Base-by-base conservation (phyloP, 2,797 vertebrate species). In the Phylloscopus collybita region DNA sequence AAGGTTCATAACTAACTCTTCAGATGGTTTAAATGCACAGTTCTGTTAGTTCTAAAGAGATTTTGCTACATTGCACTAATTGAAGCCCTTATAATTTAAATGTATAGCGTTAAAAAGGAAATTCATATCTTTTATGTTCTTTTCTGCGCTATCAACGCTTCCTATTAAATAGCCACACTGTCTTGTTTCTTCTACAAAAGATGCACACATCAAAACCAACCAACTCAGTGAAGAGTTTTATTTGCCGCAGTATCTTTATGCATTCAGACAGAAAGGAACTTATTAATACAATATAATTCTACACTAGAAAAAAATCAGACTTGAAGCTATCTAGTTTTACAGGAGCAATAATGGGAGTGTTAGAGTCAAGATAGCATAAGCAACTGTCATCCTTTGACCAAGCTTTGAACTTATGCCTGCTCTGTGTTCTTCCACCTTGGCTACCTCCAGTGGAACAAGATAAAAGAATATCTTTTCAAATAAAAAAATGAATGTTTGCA, bases 71-170 rank as follows among this genome's bases (percentile, higher is more conserved):
- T 15, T 75, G 40, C 44, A 62, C 29, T 83, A 86, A 72, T 47
- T 72, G 59, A 91, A 76, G 56, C 84, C 91, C 70, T 75, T 62
- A 36, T 82, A 71, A 90, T 90, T 93, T 87, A 74, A 95, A 93
- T 82, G 71, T 40, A 86, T 44, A 65, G 8, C 27, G 75, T 88
- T 79, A 57, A 81, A 88, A 93, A 79, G 16, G 50, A 81, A 93
- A 84, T 50, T 18, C 11, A 16, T 4, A 5, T 50, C 32, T 91
- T 88, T 91, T 44, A 79, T 80, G 70, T 86, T 93, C 38, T 89
- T 93, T 79, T 67, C 65, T 87, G 53, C 0, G 0, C 25, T 90
- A 90, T 86, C 82, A 88, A 90, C 26, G 27, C 4, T 79, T 91
- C 69, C 49, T 84, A 34, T 76, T 86, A 90, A 84, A 90, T 34